Evolutionary conservation across 1,140 invertebrate species (phyloP).

Genomic region (Apocrypta bakeri): DNA sequence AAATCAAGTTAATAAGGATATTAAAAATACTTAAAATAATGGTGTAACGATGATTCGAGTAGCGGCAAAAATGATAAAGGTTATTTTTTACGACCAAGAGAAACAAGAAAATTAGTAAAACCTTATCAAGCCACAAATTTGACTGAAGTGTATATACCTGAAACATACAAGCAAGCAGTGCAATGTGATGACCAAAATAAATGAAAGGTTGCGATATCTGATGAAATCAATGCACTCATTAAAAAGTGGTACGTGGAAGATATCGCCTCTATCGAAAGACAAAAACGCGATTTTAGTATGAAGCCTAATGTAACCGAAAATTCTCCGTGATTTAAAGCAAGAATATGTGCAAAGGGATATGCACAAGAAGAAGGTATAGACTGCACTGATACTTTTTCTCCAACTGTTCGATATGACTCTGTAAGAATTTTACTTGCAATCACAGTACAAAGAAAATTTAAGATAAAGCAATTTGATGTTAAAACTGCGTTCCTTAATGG

Average conservation of each 20-base stretch:
- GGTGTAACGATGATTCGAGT: no score
- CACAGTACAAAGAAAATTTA: background rate
- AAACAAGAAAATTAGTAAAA: no score
- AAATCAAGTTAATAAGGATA: no score
- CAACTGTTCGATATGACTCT: no score
- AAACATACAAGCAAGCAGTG: background rate
- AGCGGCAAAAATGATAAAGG: background rate
- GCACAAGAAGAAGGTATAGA: background rate
- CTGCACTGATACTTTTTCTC: no score
- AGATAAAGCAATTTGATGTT: background rate
- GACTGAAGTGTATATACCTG: background rate
- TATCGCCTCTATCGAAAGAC: background rate
- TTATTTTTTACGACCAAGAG: no score
- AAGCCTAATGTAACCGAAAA: background rate
- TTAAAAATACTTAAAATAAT: no score
- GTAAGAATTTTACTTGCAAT: no score
- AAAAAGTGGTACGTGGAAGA: constrained; percentile 7
- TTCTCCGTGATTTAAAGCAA: background rate
- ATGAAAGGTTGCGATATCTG: background rate
- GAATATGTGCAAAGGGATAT: background rate
- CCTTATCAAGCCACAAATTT: no score
- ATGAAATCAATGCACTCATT: background rate
- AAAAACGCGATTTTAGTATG: background rate
- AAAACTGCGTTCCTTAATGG: constrained; percentile 4
- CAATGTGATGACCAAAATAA: background rate